Conservation (phyloP, 2,888 invertebrate species). For the Leptinotarsa rubiginosa region DNA sequence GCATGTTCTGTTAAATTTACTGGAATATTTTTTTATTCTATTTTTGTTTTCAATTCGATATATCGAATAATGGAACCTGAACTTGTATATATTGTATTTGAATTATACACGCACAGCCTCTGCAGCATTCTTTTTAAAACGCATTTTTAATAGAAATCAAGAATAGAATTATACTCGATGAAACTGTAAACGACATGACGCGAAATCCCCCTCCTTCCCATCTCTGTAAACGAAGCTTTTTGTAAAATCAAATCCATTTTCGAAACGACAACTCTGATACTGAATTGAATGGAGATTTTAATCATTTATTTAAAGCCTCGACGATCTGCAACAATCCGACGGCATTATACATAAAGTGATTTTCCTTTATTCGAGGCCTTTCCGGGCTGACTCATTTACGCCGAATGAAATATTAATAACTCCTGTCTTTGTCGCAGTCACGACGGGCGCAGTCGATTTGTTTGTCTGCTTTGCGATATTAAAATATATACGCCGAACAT, state of each 20-base stretch:
- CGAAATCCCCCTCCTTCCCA: too few relatives aligned
- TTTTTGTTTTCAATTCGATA: too few relatives aligned
- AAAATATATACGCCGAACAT: slow-evolving; percentile 45
- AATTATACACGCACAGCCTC: too few relatives aligned
- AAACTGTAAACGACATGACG: too few relatives aligned
- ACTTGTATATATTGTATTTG: too few relatives aligned
- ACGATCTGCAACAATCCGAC: slow-evolving; percentile 15
- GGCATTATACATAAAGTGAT: slow-evolving; percentile 16
- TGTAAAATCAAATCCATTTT: slow-evolving; percentile 8
- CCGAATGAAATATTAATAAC: slow-evolving; percentile 49
- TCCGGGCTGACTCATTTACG: slow-evolving; percentile 45
- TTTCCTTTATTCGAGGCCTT: slow-evolving; percentile 42
- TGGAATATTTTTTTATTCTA: too few relatives aligned
- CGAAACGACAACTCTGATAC: slow-evolving; percentile 3
- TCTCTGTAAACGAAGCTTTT: not conserved
- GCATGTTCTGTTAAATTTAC: too few relatives aligned
- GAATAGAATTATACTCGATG: too few relatives aligned
- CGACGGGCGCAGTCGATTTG: slow-evolving; percentile 41
- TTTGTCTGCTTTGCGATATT: slow-evolving; percentile 45
- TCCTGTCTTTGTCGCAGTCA: slow-evolving; percentile 43
- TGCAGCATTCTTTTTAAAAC: too few relatives aligned
- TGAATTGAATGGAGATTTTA: slow-evolving; percentile 13
- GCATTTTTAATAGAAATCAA: too few relatives aligned
- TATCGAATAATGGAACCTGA: too few relatives aligned
- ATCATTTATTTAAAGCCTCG: slow-evolving; percentile 8